Evolutionary conservation across 2,113 vertebrate species (phyloP), one percentile per base, ranked within the genome.

Genomic region (Microtus richardsoni): DNA sequence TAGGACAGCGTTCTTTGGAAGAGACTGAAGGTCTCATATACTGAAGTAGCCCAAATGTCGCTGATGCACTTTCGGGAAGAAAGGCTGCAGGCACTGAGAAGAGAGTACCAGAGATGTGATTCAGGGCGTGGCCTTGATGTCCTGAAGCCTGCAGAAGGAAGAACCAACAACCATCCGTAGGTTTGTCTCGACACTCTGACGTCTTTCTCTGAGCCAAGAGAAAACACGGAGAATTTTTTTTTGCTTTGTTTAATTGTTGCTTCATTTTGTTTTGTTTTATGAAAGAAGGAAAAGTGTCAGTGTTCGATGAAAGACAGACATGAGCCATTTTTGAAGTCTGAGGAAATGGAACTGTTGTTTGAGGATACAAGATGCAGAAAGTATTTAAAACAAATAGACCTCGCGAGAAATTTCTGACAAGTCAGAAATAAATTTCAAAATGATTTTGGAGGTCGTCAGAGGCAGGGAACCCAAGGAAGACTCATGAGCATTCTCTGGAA

Each of bases 181-280:
- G n/a, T 62, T 30, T 14, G 13, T 52, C 60, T 88, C 39, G 16
- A 73, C 62, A 64, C 74, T 85, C 86, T 62, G 12, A 75, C n/a
- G n/a, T 89, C n/a, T 89, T 93, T 84, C 89, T 88, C 91, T 75
- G 9, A 88, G 95, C 44, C 19, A 21, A 11, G 4, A 77, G 11
- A 21, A 58, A 82, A 58, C 0, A 14, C 78, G 54, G 49, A 24
- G 10, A 5, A 30, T 79, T 79, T 26, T 33, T 52, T 6, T 54
- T 80, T 52, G 36, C 36, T 36, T 33, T 19, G 33, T 13, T 79
- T 22, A 13, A 36, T 71, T 71, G 36, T 71, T 68, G 66, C 2
- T 78, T 36, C 33, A 21, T 33, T 33, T 39, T 22, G 36, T 24
- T 80, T n/a, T 26, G 79, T 58, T 82, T 60, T 26, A 82, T 8